Base-by-base conservation (phyloP, 2,888 invertebrate species). In the Oligia fasciuncula region DNA sequence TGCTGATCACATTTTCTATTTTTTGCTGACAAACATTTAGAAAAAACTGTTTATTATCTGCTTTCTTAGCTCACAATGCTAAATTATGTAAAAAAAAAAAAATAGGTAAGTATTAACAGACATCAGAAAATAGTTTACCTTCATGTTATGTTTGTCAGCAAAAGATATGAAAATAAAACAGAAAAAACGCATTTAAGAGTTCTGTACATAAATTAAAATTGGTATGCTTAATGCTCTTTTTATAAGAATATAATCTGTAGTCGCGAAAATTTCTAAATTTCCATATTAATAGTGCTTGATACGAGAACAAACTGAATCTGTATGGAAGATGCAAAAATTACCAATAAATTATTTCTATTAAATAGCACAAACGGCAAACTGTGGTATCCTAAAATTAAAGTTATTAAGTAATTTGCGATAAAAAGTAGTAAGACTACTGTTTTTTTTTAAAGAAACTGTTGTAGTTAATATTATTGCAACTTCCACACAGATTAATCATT, bases 151-250 rank as follows among this genome's bases (percentile, higher is more conserved):
- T 88, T 88, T 80, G 89, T 89, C 87, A 87, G 90, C 90, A 89
- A 87, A 91, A 91, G 76, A 85, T 88, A 79, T 82, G 79, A 80
- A 83, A 85, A 75, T 85, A 72, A 57, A 54, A 88, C 85, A 76
- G 85, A 81, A 86, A 88, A 86, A 86, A 89, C 73, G 93, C 93
- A 93, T 89, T 87, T 93, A 94, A 95, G 96, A 96, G 96, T 96
- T 97, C 93, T 96, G 96, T 96, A 97, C 92, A 97, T 97, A 96
- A 95, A 94, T 93, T 94, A 92, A 94, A 96, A 96, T 97, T 96
- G 96, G 96, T 96, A 96, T 95, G 95, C 95, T 95, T 95, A 94
- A 91, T 91, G 92, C 93, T 93, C 91, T 92, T 89, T 88, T 92
- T 89, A 83, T 92, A 91, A 92, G 91, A 90, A 92, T 93, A 89